Conservation (phyloP, 1,140 invertebrate species). For the Procambarus clarkii region DNA sequence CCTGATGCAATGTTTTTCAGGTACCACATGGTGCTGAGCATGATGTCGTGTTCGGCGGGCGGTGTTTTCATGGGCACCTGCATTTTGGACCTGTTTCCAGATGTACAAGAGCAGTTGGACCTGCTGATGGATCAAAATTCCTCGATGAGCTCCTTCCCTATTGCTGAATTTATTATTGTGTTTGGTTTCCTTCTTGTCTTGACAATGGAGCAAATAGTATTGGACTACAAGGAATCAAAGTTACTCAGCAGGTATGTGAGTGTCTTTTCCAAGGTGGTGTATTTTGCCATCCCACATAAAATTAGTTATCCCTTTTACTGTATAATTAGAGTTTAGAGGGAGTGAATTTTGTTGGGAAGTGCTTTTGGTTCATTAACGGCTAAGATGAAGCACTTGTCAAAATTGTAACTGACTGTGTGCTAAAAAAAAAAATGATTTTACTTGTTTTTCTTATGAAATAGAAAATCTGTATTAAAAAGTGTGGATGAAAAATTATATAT, state of each 20-base stretch:
- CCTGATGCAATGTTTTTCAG: slow-evolving; percentile 1
- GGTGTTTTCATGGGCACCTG: slow-evolving; percentile 71
- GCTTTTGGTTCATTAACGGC: too few relatives aligned
- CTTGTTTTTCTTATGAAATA: too few relatives aligned
- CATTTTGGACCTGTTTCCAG: slow-evolving; percentile 70
- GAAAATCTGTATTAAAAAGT: too few relatives aligned
- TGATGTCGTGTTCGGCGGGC: slow-evolving; percentile 70
- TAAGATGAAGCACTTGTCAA: too few relatives aligned
- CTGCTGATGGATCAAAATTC: slow-evolving; percentile 48
- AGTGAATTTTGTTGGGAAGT: too few relatives aligned
- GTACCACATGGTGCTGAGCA: slow-evolving; percentile 59
- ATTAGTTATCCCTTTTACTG: too few relatives aligned
- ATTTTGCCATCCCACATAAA: too few relatives aligned
- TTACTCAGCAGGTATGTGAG: slow-evolving; percentile 29
- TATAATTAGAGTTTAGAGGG: too few relatives aligned
- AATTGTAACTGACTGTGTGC: too few relatives aligned
- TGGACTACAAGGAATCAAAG: slow-evolving; percentile 54
- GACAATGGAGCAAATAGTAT: slow-evolving; percentile 58
- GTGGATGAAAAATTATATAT: too few relatives aligned
- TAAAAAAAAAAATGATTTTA: too few relatives aligned
- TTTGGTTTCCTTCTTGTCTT: slow-evolving; percentile 63
- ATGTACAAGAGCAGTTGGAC: slow-evolving; percentile 65
- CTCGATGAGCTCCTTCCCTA: slow-evolving; percentile 25
- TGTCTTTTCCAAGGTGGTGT: too few relatives aligned
- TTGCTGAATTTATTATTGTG: slow-evolving; percentile 58